A percentile compares a stretch with the other conserved stretches of the same genome.
These are phyloP conservation scores for Nemapogon koenigi DNA, from an alignment of 2,888 invertebrate species.

Conservation along the genomic window DNA sequence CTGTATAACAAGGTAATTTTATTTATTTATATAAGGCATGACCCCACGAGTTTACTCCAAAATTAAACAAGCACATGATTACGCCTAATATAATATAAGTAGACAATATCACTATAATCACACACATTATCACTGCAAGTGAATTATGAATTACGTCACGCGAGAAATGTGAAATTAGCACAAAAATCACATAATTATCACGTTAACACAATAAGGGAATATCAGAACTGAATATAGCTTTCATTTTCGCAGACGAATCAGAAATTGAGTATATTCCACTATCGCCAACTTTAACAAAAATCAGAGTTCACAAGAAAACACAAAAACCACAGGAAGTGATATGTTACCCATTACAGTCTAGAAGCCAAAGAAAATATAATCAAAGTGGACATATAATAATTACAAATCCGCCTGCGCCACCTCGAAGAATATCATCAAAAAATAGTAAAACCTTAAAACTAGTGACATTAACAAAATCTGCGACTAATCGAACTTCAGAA, in stretches of 20 bases:
- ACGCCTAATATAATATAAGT: no score
- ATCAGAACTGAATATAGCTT: conserved; percentile 1
- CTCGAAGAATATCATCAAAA: conserved; percentile 77
- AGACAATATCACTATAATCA: no score
- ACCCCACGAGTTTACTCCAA: conserved; percentile 38
- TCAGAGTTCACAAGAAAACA: conserved; percentile 74
- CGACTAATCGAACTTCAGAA: conserved; percentile 30
- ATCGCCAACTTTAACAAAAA: conserved; percentile 80
- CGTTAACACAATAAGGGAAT: conserved; percentile 22
- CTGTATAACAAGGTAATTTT: conserved; percentile 20
- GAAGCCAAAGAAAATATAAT: conserved; percentile 8
- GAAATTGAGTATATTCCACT: conserved; percentile 85
- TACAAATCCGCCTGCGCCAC: conserved; percentile 72
- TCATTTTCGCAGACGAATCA: conserved; percentile 72
- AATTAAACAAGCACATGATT: conserved; percentile 43
- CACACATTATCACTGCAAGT: no score
- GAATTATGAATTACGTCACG: no score
- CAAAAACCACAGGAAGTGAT: conserved; percentile 61
- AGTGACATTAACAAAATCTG: conserved; percentile 59
- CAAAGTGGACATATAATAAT: background rate
- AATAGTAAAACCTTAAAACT: conserved; percentile 73
- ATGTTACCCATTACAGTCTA: conserved; percentile 57
- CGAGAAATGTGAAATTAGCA: conserved; percentile 37
- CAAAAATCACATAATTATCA: conserved; percentile 43
- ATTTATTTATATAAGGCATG: conserved; percentile 2